phyloP scores from a whole-genome alignment of 2,113 vertebrate species.

The Micronycteris hirsuta region DNA sequence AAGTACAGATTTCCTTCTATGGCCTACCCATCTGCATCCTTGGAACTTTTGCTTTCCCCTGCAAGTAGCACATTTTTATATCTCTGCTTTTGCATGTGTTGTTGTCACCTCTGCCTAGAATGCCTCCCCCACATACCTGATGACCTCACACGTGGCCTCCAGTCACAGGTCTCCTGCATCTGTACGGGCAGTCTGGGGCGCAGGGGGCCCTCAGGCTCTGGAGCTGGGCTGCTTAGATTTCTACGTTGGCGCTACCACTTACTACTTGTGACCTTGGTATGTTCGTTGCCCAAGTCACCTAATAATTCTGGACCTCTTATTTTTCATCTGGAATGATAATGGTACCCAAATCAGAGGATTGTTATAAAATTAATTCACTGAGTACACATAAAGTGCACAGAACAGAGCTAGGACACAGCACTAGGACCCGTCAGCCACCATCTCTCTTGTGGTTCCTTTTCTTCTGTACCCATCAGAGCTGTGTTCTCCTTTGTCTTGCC shows the following conservation, averaged over 20 bases:
- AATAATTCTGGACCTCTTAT: background rate
- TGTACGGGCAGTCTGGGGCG: rapidly evolving
- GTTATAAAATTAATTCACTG: background rate
- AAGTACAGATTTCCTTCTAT: background rate
- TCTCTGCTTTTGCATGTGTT: background rate
- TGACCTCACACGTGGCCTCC: background rate
- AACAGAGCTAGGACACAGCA: background rate
- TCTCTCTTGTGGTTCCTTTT: background rate
- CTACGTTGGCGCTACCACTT: background rate
- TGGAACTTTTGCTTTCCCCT: background rate
- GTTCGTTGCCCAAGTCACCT: background rate
- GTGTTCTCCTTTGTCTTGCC: background rate
- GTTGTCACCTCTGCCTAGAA: background rate
- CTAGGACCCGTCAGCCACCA: rapidly evolving
- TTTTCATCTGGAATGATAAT: background rate
- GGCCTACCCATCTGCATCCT: background rate
- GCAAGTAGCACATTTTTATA: background rate
- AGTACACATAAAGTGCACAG: background rate
- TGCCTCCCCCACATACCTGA: background rate
- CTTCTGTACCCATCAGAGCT: background rate
- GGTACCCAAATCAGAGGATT: background rate
- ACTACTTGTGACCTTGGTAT: background rate
- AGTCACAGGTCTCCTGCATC: background rate
- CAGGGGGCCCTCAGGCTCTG: background rate
- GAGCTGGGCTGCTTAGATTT: background rate